A percentile compares a stretch with the other conserved stretches of the same genome.
Evolutionary conservation across 2,797 vertebrate species (phyloP).

Genomic region (Cynopterus sphinx): DNA sequence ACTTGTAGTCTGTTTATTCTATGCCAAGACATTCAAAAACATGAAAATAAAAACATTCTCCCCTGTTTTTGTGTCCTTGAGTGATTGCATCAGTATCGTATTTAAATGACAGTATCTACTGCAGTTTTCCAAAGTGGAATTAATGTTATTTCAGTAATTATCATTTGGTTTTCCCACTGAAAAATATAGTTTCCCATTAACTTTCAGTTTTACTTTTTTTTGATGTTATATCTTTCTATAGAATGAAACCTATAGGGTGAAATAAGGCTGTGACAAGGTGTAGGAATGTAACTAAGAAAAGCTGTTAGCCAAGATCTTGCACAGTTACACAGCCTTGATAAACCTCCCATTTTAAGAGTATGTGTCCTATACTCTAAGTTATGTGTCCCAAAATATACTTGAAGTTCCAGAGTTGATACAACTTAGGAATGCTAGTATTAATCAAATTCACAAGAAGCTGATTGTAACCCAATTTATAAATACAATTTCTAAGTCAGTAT

Average conservation of each 20-base stretch:
- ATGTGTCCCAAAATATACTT: background rate
- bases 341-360: background rate
- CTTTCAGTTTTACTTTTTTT: background rate
- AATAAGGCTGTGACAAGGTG: background rate
- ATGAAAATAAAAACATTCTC: conserved; percentile 42
- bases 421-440: background rate
- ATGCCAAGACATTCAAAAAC: conserved; percentile 28
- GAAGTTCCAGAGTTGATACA: background rate
- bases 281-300: background rate
- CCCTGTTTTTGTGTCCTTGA: background rate
- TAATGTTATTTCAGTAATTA: background rate
- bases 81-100: background rate
- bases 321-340: background rate
- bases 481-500: background rate
- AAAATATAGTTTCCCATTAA: background rate
- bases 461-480: background rate
- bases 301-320: background rate
- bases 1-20: background rate
- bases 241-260: background rate
- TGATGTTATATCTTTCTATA: background rate
- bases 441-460: background rate
- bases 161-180: conserved; percentile 1
- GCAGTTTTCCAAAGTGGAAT: conserved; percentile 21
- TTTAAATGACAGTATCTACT: background rate
- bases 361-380: background rate